Percentiles rank a stretch among this genome's conserved stretches.
Conservation (phyloP, 2,797 vertebrate species). For the Erethizon dorsatum region DNA sequence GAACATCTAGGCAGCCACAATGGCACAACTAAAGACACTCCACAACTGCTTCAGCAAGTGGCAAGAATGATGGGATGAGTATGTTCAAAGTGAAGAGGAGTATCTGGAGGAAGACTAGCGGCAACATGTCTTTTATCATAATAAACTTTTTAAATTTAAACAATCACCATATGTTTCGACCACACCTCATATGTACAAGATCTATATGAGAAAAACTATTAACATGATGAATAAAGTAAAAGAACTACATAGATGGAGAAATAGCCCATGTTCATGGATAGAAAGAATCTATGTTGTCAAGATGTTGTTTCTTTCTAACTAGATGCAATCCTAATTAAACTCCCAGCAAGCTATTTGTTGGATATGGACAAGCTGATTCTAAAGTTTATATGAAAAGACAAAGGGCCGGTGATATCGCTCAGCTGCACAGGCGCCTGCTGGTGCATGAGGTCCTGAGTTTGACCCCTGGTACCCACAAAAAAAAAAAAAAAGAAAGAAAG, state of each 20-base stretch:
- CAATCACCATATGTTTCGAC: not conserved
- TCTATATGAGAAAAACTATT: not conserved
- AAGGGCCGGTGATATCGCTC: not conserved
- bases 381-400: not conserved
- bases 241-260: not conserved
- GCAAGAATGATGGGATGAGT: not conserved
- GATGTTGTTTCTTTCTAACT: not conserved
- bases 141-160: not conserved
- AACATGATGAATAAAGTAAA: not conserved
- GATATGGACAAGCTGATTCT: not conserved
- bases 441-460: too few species aligned
- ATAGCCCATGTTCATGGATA: slow-evolving; percentile 3
- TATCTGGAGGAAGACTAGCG: not conserved
- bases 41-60: not conserved
- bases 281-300: not conserved
- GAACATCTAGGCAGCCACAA: not conserved
- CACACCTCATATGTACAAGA: not conserved
- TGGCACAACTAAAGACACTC: not conserved
- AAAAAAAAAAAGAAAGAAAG: too few species aligned
- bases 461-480: too few species aligned
- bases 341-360: not conserved
- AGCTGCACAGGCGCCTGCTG: too few species aligned
- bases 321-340: not conserved
- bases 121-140: not conserved
- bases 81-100: not conserved